Evolutionary conservation across 2,888 invertebrate species (phyloP).

Genomic region (Lochmaea capreae): DNA sequence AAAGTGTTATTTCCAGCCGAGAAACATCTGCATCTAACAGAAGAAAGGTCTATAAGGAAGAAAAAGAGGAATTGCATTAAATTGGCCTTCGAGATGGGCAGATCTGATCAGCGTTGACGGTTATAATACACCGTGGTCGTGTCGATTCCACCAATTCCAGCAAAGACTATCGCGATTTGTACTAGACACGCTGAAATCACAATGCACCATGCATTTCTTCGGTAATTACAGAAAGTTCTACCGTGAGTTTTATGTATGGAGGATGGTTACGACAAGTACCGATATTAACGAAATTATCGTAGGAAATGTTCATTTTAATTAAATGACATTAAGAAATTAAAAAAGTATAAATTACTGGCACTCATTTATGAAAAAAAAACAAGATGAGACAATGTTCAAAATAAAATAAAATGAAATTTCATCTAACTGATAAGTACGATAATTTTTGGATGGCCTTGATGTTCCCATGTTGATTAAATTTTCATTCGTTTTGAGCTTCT

Average conservation of each 20-base stretch:
- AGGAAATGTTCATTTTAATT: too few relatives aligned
- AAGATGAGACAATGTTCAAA: too few relatives aligned
- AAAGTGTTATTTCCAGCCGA: conserved; percentile 34
- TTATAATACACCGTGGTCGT: conserved; percentile 31
- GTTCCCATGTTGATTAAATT: too few relatives aligned
- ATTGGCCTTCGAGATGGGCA: conserved; percentile 39
- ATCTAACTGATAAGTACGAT: too few relatives aligned
- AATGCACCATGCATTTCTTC: conserved; percentile 51
- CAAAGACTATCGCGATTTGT: conserved; percentile 34
- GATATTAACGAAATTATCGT: neutral
- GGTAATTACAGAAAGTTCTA: conserved; percentile 53
- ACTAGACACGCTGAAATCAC: conserved; percentile 34
- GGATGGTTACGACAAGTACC: neutral
- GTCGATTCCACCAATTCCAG: conserved; percentile 25
- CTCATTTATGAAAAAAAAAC: too few relatives aligned
- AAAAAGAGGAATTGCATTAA: conserved; percentile 43
- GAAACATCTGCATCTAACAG: conserved; percentile 33
- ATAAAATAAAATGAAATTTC: too few relatives aligned
- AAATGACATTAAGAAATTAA: neutral
- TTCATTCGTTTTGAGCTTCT: too few relatives aligned
- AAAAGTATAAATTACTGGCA: neutral
- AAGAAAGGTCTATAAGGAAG: conserved; percentile 27
- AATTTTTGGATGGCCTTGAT: too few relatives aligned
- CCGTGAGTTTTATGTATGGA: conserved; percentile 28
- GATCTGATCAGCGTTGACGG: conserved; percentile 33